Evolutionary conservation across 2,113 vertebrate genomes (phyloP), one percentile per base, ranked within the genome.

Genomic region (Merops nubicus): DNA sequence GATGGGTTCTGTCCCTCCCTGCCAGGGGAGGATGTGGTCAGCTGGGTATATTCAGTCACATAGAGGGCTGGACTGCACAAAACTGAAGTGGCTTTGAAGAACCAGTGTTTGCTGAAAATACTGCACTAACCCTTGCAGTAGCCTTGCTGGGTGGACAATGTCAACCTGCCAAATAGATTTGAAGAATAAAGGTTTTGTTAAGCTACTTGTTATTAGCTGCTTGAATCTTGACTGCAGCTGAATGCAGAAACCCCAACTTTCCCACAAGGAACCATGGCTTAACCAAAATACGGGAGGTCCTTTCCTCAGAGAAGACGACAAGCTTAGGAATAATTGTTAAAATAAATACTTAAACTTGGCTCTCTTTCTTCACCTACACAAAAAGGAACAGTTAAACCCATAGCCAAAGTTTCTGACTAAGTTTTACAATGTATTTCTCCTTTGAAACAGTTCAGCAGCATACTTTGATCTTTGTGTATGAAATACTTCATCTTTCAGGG

Each of bases 341-440:
- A 96, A 96, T 75, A 96, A 97, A 96, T 90, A 84, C 42, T 95
- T 5, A 88, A 89, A 62, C 73, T 95, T 92, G 92, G 91, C 92
- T 85, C 64, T 74, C 68, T 86, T n/a, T 77, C 89, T 73, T 92
- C 91, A 85, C 84, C 87, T 92, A 80, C 57, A 31, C 69, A 20
- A 62, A 83, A 91, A 65, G 11, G 70, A 89, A 22, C 64, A 70
- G 77, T 50, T 79, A 62, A 95, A 89, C 54, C 60, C 14, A 16
- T 11, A 89, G 29, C n/a, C 15, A 7, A 69, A 56, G 47, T 60
- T 96, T 82, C n/a, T 77, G 76, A 57, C 9, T 38, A 56, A 40
- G 16, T 77, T 94, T 57, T 53, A 54, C 26, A 51, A 94, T 78
- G 72, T 22, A 78, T 68, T 96, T 85, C 65, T 89, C 43, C 80